Conservation (phyloP, 2,888 invertebrate species). For the Oxyteleia sp. region DNA sequence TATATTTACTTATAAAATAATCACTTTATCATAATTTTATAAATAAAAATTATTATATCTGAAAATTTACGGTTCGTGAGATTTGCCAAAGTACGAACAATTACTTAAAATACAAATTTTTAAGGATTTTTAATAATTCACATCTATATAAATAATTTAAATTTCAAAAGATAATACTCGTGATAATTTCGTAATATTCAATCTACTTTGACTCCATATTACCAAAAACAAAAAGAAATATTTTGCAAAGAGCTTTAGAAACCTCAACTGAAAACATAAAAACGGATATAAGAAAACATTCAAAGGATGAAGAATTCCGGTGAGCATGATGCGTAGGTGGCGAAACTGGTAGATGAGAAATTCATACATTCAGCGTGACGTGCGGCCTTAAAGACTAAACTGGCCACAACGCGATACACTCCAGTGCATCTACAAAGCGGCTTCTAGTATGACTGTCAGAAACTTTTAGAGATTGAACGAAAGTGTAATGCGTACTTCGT, state of each 20-base stretch:
- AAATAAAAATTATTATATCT: too few relatives aligned
- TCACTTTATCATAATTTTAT: too few relatives aligned
- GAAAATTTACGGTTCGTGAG: too few relatives aligned
- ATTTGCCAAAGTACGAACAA: too few relatives aligned
- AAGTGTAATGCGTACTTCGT: constrained; percentile 28
- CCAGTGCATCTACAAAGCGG: constrained; percentile 62
- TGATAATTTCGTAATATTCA: background rate
- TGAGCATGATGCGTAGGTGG: constrained; percentile 81
- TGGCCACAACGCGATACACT: constrained; percentile 66
- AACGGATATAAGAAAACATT: constrained; percentile 57
- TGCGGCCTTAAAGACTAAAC: constrained; percentile 64
- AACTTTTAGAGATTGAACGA: constrained; percentile 52
- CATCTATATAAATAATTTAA: too few relatives aligned
- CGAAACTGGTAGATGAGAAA: constrained; percentile 85
- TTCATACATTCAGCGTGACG: constrained; percentile 82
- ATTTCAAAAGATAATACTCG: background rate
- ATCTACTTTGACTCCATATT: background rate
- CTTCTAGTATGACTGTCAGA: constrained; percentile 62
- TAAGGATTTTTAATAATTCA: too few relatives aligned
- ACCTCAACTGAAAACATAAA: constrained; percentile 9
- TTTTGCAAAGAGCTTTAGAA: constrained; percentile 6
- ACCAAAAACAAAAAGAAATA: constrained; percentile 14
- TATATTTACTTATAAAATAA: too few relatives aligned
- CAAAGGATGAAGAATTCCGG: constrained; percentile 75
- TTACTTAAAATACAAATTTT: too few relatives aligned